A percentile compares a stretch with the other conserved stretches of the same genome.
These are phyloP conservation scores for Junonia oenone DNA, from an alignment of 2,888 invertebrate genomes.

Conservation along the genomic window DNA sequence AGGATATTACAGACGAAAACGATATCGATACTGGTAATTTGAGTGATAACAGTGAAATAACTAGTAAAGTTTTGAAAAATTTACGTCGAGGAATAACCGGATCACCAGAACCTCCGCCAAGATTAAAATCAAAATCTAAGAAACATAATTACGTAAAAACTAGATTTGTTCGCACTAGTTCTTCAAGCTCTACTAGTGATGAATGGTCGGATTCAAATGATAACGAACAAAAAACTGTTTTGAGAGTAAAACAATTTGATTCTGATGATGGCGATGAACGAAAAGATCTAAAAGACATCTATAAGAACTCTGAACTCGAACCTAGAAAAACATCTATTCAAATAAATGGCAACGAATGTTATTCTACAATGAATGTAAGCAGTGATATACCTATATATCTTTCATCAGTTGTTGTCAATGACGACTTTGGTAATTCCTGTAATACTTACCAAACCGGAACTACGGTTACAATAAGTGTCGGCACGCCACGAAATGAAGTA, in stretches of 20 bases:
- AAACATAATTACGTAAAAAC: conserved; percentile 76
- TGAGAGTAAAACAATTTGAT: conserved; percentile 68
- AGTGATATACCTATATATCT: conserved; percentile 85
- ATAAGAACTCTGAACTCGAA: conserved; percentile 54
- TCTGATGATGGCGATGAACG: conserved; percentile 66
- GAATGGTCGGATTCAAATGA: conserved; percentile 74
- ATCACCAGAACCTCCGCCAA: conserved; percentile 72
- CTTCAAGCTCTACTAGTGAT: conserved; percentile 71
- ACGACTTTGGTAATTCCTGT: conserved; percentile 66
- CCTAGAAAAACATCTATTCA: conserved; percentile 84
- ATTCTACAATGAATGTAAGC: conserved; percentile 86
- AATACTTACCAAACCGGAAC: conserved; percentile 76
- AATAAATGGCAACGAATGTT: conserved; percentile 86
- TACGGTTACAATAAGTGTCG: conserved; percentile 82
- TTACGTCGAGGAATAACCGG: conserved; percentile 63
- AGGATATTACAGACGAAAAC: conserved; percentile 32
- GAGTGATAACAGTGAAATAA: conserved; percentile 69
- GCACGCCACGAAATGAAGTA: conserved; percentile 66
- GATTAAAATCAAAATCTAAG: conserved; percentile 59
- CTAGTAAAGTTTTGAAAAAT: conserved; percentile 58
- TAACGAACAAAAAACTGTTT: conserved; percentile 66
- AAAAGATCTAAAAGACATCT: conserved; percentile 40
- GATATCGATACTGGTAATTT: conserved; percentile 57
- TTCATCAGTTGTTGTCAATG: conserved; percentile 85
- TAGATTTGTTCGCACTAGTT: conserved; percentile 67